A percentile compares a stretch with the other conserved stretches of the same genome.
These are phyloP conservation scores for Manis pentadactyla DNA, from an alignment of 2,797 vertebrate species.

Conservation along the genomic window DNA sequence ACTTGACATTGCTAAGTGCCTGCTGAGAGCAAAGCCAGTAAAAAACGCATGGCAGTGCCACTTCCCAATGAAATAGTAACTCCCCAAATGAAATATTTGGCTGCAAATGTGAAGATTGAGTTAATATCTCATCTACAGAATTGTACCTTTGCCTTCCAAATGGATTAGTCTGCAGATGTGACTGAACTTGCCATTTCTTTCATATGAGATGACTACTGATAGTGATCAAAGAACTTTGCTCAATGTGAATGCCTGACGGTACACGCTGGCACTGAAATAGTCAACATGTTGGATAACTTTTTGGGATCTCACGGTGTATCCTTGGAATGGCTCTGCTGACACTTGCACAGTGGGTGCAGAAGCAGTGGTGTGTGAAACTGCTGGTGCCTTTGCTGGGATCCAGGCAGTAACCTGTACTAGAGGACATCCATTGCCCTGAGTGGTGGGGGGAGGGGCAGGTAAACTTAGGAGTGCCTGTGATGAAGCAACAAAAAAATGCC, in stretches of 20 bases:
- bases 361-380: neutral
- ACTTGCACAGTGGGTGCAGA: neutral
- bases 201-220: neutral
- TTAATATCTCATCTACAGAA: constrained; percentile 1
- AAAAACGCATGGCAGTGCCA: neutral
- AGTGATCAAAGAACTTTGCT: neutral
- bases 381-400: neutral
- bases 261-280: neutral
- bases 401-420: too few relatives aligned
- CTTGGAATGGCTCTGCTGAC: neutral
- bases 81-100: neutral
- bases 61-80: neutral
- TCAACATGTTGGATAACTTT: neutral
- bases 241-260: neutral
- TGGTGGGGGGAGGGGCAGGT: neutral
- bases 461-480: neutral
- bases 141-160: neutral
- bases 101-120: neutral
- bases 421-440: too few relatives aligned
- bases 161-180: neutral
- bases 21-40: neutral
- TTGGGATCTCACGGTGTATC: neutral
- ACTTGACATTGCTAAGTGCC: neutral
- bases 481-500: neutral
- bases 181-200: neutral